These are phyloP conservation scores for Crematogaster levior DNA, from an alignment of 2,888 invertebrate genomes.

Conservation along the genomic window DNA sequence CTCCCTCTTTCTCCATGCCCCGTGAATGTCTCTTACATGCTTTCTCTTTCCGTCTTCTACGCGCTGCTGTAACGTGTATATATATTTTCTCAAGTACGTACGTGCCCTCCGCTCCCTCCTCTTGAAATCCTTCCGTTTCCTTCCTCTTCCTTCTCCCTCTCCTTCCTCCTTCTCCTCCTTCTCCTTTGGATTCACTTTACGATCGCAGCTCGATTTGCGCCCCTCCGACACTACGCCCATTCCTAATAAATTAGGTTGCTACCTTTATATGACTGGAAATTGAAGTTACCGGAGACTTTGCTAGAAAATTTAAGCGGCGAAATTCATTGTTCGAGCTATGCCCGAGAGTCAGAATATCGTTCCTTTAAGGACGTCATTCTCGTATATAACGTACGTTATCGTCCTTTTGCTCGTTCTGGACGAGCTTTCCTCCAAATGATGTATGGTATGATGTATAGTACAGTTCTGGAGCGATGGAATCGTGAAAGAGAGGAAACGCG, in stretches of 20 bases:
- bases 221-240: not conserved
- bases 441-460: too few species aligned
- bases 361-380: slow-evolving; percentile 18
- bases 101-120: slow-evolving; percentile 6
- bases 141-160: not conserved
- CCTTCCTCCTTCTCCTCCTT: not conserved
- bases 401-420: not conserved
- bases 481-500: slow-evolving; percentile 21
- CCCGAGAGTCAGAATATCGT: slow-evolving; percentile 21
- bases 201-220: slow-evolving; percentile 27
- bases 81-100: slow-evolving; percentile 51
- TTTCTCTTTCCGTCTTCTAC: slow-evolving; percentile 8
- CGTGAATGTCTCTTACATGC: slow-evolving; percentile 38
- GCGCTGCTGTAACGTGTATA: not conserved
- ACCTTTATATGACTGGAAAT: slow-evolving; percentile 58
- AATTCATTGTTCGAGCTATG: slow-evolving; percentile 37
- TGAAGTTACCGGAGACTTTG: slow-evolving; percentile 42
- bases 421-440: slow-evolving; percentile 5
- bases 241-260: slow-evolving; percentile 51
- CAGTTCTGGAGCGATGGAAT: slow-evolving; percentile 13
- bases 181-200: slow-evolving; percentile 30
- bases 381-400: slow-evolving; percentile 22
- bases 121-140: slow-evolving; percentile 2
- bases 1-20: not conserved
- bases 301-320: slow-evolving; percentile 29